phyloP scores from a whole-genome alignment of 2,113 vertebrate species.

The Stegastes partitus region DNA sequence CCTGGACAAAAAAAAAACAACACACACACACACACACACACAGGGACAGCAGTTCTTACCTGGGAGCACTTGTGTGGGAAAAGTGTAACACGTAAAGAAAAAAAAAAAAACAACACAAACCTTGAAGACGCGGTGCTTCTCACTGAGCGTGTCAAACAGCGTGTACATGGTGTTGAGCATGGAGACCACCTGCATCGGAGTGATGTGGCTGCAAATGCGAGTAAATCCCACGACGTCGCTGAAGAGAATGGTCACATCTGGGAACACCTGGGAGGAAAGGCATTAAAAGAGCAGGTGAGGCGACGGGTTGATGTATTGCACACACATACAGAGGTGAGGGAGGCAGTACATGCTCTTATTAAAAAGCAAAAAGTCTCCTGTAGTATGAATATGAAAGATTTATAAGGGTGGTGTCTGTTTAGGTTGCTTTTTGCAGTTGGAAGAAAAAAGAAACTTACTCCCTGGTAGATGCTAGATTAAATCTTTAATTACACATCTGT shows the following conservation, averaged over 20 bases:
- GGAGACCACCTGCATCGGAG: conserved; percentile 84
- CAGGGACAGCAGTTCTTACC: background rate
- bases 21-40: too few species aligned
- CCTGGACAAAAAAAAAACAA: conserved; percentile 63
- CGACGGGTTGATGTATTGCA: background rate
- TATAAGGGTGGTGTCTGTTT: background rate
- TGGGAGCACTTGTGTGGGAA: background rate
- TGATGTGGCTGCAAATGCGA: conserved; percentile 85
- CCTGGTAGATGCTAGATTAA: background rate
- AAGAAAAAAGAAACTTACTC: background rate
- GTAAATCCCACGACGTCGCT: conserved; percentile 85
- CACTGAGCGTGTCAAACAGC: conserved; percentile 85
- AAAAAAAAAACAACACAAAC: conserved; percentile 43
- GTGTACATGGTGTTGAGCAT: conserved; percentile 87
- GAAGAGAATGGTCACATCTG: conserved; percentile 85
- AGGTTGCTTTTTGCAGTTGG: background rate
- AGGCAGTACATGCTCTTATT: background rate
- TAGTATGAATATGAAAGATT: background rate
- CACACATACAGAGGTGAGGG: background rate
- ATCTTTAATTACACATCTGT: background rate
- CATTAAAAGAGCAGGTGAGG: background rate
- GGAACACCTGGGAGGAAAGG: conserved; percentile 77
- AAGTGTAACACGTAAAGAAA: background rate
- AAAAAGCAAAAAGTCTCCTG: background rate
- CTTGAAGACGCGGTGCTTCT: conserved; percentile 86